Conservation (phyloP, 2,797 vertebrate genomes). For the Tenualosa ilisha region DNA sequence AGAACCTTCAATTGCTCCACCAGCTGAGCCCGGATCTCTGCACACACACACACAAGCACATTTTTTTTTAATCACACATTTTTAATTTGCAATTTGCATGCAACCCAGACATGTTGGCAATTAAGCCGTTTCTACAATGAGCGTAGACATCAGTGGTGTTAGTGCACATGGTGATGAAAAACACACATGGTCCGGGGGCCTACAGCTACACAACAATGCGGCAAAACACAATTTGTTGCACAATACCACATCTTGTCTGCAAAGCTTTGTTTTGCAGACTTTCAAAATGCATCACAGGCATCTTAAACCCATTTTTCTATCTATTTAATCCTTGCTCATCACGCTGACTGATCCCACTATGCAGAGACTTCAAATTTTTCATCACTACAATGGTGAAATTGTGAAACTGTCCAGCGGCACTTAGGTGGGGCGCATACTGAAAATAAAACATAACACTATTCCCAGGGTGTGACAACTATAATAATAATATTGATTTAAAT, state of each 20-base stretch:
- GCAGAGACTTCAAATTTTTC: no score
- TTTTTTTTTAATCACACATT: constrained; percentile 6
- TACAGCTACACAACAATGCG: not conserved
- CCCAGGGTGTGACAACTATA: no score
- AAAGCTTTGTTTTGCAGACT: not conserved
- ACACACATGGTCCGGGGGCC: not conserved
- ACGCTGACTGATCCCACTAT: no score
- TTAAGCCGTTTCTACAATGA: constrained; percentile 31
- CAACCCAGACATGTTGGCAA: constrained; percentile 18
- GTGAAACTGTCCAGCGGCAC: no score
- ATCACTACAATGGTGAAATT: no score
- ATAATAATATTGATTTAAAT: no score
- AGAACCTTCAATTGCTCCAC: constrained; percentile 96
- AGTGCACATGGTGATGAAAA: not conserved
- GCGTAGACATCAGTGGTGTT: not conserved
- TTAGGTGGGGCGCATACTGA: no score
- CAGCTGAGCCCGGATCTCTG: constrained; percentile 94
- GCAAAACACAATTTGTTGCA: not conserved
- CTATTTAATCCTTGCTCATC: no score
- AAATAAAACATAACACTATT: no score
- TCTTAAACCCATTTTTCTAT: no score
- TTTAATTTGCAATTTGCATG: constrained; percentile 24
- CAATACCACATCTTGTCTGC: not conserved
- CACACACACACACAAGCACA: constrained; percentile 37
- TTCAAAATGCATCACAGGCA: not conserved